Conservation (phyloP, 2,113 vertebrate species). For the Tor tambroides region DNA sequence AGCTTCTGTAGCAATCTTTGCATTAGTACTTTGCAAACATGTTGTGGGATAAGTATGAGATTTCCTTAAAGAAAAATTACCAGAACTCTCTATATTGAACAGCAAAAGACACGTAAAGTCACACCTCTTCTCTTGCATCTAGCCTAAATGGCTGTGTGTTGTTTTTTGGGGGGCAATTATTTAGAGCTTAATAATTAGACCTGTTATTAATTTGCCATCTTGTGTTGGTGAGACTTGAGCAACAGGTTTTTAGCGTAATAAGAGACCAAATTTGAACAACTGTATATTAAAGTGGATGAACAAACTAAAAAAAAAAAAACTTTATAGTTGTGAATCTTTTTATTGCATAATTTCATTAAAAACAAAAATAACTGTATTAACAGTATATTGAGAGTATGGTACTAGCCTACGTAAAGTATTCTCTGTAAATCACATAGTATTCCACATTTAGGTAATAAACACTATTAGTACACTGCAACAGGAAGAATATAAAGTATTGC, state of each 20-base stretch:
- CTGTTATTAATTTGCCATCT: no score
- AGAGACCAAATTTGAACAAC: no score
- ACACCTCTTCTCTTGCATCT: not conserved
- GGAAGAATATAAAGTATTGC: slow-evolving; percentile 60
- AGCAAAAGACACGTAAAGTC: not conserved
- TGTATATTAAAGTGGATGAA: not conserved
- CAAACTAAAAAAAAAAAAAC: not conserved
- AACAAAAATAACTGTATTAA: slow-evolving; percentile 54
- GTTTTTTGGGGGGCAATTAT: no score
- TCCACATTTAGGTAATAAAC: slow-evolving; percentile 63
- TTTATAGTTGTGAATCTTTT: slow-evolving; percentile 67
- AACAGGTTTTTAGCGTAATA: no score
- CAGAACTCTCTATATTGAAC: no score
- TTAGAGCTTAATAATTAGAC: no score
- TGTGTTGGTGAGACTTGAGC: no score
- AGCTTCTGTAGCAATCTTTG: not conserved
- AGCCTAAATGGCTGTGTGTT: no score
- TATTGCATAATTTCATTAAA: slow-evolving; percentile 71
- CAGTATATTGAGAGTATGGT: slow-evolving; percentile 67
- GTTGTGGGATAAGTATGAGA: not conserved
- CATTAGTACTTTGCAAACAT: not conserved
- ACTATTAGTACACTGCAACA: slow-evolving; percentile 66
- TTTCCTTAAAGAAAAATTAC: no score
- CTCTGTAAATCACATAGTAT: slow-evolving; percentile 72
- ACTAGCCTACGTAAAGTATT: slow-evolving; percentile 72